Conservation (phyloP, 2,797 vertebrate species). For the Pseudochirops cupreus region DNA sequence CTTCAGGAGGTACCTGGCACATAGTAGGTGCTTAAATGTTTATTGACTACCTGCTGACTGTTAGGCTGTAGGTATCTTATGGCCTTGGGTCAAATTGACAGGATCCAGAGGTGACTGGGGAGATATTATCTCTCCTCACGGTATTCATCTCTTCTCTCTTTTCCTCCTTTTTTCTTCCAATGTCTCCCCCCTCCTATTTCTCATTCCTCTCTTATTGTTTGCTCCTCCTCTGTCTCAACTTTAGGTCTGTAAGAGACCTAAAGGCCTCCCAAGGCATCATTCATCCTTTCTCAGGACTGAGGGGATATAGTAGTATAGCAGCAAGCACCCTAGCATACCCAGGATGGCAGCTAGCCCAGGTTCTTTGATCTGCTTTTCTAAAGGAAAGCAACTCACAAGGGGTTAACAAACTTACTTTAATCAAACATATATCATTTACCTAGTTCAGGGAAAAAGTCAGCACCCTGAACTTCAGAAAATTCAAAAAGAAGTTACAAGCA, state of each 20-base stretch:
- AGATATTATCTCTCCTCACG: not conserved
- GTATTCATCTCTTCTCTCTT: not conserved
- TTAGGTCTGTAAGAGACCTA: not conserved
- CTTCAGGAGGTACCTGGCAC: not conserved
- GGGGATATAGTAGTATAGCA: not conserved
- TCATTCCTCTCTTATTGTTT: not conserved
- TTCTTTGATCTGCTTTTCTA: too few relatives aligned
- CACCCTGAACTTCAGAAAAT: too few relatives aligned
- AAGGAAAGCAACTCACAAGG: too few relatives aligned
- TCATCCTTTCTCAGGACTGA: not conserved
- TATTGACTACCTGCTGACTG: not conserved
- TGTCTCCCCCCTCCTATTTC: not conserved
- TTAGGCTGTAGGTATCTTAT: not conserved
- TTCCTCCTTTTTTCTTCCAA: not conserved
- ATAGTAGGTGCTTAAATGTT: not conserved
- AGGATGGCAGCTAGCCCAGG: too few relatives aligned
- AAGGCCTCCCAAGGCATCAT: not conserved
- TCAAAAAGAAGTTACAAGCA: too few relatives aligned
- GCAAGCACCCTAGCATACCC: too few relatives aligned
- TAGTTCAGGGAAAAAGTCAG: too few relatives aligned
- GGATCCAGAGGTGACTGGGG: not conserved
- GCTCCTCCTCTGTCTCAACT: not conserved
- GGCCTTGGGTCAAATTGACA: not conserved
- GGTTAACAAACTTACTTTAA: too few relatives aligned
- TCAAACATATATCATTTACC: too few relatives aligned